Base-by-base conservation (phyloP, 2,888 invertebrate species). In the Rhagonycha lutea region DNA sequence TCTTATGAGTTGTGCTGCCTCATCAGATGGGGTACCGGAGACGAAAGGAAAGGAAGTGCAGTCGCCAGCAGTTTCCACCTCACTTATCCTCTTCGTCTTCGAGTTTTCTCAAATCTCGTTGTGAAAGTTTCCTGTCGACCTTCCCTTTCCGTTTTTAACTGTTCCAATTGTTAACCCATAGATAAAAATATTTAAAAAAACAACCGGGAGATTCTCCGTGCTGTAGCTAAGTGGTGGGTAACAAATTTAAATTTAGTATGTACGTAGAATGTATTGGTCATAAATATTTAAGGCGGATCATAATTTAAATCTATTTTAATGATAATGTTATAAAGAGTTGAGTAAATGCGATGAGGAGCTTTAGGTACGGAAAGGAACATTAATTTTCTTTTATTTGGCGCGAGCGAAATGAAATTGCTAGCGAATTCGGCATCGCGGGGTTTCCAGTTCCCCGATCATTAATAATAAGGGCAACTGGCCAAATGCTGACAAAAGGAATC, bases 21-120 rank as follows among this genome's bases (percentile, higher is more conserved):
- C 79, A 78, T 80, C 80, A 80, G 74, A 68, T 70, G 75, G 75
- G 71, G 74, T 70, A 75, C 74, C 78, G 76, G 73, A 77, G 76
- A 77, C 70, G 77, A 77, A 78, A 77, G 72, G 77, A 76, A 79
- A 80, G 74, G 79, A 78, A 81, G 79, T 82, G 83, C 83, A 82
- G 80, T 81, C 82, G 83, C 81, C 83, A 83, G 84, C 85, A 82
- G 81, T 84, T 84, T 84, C 83, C 84, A 82, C 80, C 80, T 83
- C 83, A 83, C 81, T 85, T 83, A 81, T 76, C 78, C 81, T 80
- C 75, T 82, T 80, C 81, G 81, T 80, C 82, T 82, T 80, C 83
- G 80, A 81, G 79, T 81, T 81, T 82, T 81, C 82, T 79, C 80
- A 82, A 79, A 83, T 82, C 80, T 78, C 75, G 79, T 79, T 70